Evolutionary conservation across 2,113 vertebrate species (phyloP), one percentile per base, ranked within the genome.

Genomic region (Diphyllodes magnificus): DNA sequence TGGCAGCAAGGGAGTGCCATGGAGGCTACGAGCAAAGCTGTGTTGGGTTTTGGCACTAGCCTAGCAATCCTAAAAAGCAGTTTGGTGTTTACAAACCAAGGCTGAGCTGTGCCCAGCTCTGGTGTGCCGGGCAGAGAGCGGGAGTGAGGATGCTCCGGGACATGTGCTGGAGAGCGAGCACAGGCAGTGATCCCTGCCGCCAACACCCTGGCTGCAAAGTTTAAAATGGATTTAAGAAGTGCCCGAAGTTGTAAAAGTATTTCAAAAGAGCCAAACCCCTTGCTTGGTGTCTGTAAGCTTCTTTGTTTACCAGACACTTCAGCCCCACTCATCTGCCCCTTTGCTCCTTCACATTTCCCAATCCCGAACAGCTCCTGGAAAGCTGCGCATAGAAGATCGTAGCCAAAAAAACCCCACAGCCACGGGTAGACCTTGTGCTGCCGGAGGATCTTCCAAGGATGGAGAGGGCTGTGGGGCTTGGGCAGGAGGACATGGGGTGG

Each of bases 11-110:
- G 8, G 44, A 92, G 82, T 6, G 40, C 17, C 25, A 70, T 20
- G 70, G 54, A 79, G 54, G 78, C 76, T 53, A 50, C 1, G 7
- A 96, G 66, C 42, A 78, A 83, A 81, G 7, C n/a, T 20, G 31
- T 15, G 35, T 6, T 88, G 82, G 45, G 72, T 88, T 94, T 93
- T 95, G 92, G 90, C 88, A 88, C 80, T 40, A 19, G 54, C 59
- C 35, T 80, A 56, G 86, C 65, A 54, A 60, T 75, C 82, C 69
- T 86, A 72, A 91, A 96, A 95, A 96, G 42, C 80, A 79, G 40
- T 44, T 61, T 28, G 54, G 82, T 82, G 71, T 94, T 95, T 87
- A 92, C 70, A 96, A 92, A 92, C 18, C 45, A 42, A 80, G 64
- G n/a, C 37, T 71, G 65, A 73, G 66, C 77, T 49, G 66, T 68